phyloP scores from a whole-genome alignment of 2,888 invertebrate species.

The Drosophila greeni region DNA sequence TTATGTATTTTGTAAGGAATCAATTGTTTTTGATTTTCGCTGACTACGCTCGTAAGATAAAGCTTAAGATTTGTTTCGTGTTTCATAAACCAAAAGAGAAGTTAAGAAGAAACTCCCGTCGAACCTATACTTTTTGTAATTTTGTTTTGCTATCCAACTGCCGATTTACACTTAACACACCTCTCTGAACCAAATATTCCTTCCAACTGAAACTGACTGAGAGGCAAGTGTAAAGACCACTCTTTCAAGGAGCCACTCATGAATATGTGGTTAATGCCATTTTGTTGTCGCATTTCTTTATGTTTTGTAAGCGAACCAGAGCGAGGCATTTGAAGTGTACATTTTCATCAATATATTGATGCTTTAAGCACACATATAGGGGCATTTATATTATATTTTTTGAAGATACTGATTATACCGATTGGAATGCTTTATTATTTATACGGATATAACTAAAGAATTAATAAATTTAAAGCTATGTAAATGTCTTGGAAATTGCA shows the following conservation, averaged over 20 bases:
- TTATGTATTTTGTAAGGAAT: constrained; percentile 67
- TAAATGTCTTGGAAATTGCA: constrained; percentile 54
- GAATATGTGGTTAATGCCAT: constrained; percentile 34
- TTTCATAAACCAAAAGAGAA: constrained; percentile 42
- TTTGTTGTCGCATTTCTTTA: constrained; percentile 52
- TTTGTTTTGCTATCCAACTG: constrained; percentile 29
- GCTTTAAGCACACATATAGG: constrained; percentile 60
- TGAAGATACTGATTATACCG: constrained; percentile 4
- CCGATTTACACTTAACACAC: constrained; percentile 12
- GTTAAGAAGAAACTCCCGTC: neutral
- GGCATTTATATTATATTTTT: constrained; percentile 57
- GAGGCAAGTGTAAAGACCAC: constrained; percentile 40
- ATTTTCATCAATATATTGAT: constrained; percentile 57
- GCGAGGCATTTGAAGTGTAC: constrained; percentile 64
- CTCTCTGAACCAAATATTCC: constrained; percentile 29
- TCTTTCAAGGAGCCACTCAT: constrained; percentile 10
- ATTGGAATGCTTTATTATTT: constrained; percentile 56
- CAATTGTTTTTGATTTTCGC: constrained; percentile 49
- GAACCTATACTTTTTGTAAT: constrained; percentile 11
- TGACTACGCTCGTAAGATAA: constrained; percentile 44
- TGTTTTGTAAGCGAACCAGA: constrained; percentile 49
- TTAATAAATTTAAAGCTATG: constrained; percentile 52
- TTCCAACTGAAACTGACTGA: constrained; percentile 19
- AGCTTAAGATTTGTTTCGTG: constrained; percentile 58
- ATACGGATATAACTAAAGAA: constrained; percentile 25